Base-by-base conservation (phyloP, 2,797 vertebrate genomes). In the Psittacula derbiana region DNA sequence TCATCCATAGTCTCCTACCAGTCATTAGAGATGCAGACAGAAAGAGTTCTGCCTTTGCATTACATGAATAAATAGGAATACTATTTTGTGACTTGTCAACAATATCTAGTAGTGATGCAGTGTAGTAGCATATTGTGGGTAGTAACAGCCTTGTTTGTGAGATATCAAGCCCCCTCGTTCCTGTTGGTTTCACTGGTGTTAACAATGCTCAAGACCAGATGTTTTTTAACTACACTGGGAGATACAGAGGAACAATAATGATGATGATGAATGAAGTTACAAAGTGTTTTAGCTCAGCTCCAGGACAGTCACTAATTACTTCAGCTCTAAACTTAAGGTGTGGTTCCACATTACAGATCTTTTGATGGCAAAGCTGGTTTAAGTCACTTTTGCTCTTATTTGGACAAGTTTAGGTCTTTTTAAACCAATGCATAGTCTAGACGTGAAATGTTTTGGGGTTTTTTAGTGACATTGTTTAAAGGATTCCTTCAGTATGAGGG, bases 21-120 rank as follows among this genome's bases (percentile, higher is more conserved):
- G 81, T 88, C 57, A 61, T 96, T 94, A 95, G 87, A 86, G 55
- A 95, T 95, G 75, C 93, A 95, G 92, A 75, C 73, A 71, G 86
- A 84, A 72, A 47, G 91, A 93, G 76, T 66, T 94, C 80, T 95
- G 91, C 80, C 87, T 90, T 90, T 95, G 90, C 94, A 93, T 67
- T 85, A 65, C 91, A 85, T 91, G 93, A 94, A 95, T 95, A 96
- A 96, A 92, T 92, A 92, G 43, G 85, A 95, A 94, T 94, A 86
- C 80, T 89, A 76, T 92, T 93, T 69, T 94, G 84, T 89, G 75
- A 83, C 86, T 91, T 72, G 86, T 82, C 88, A 79, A 72, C 86
- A 66, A 10, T 84, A 84, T 91, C 74, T 92, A 57, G 41, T 43
- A 64, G 73, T 88, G 92, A 80, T 1, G 25, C 76, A 80, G 38